phyloP scores from a whole-genome alignment of 2,888 invertebrate genomes.

The Zeuzera pyrina region DNA sequence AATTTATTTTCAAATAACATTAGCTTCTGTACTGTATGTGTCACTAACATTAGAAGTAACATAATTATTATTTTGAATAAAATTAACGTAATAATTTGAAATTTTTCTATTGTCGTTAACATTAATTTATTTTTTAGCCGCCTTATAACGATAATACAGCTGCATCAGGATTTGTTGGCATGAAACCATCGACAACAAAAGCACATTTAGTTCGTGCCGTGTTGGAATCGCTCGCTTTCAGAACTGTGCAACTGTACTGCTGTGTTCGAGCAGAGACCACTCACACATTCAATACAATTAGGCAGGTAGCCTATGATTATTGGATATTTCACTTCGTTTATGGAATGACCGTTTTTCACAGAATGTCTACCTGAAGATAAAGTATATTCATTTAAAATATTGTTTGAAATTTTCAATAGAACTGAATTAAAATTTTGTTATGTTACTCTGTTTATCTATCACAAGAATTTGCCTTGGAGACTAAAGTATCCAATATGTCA shows the following conservation, averaged over 20 bases:
- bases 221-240: constrained; percentile 88
- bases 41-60: neutral
- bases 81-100: neutral
- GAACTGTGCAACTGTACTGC: constrained; percentile 83
- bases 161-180: constrained; percentile 86
- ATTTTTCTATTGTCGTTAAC: neutral
- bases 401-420: no score
- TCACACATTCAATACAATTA: constrained; percentile 71
- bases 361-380: no score
- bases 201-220: constrained; percentile 88
- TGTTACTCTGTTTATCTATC: no score
- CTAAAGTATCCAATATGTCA: no score
- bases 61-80: neutral
- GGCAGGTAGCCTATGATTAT: no score
- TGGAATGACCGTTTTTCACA: no score
- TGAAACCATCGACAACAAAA: constrained; percentile 80
- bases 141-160: constrained; percentile 91
- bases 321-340: no score
- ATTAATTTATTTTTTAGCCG: constrained; percentile 70
- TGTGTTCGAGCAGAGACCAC: constrained; percentile 81
- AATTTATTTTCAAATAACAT: constrained; percentile 1
- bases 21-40: neutral
- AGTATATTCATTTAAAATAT: no score
- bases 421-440: no score
- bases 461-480: no score